Percentiles rank a stretch among this genome's conserved stretches.
phyloP scores from a whole-genome alignment of 2,888 invertebrate genomes.

The Idaea biselata region DNA sequence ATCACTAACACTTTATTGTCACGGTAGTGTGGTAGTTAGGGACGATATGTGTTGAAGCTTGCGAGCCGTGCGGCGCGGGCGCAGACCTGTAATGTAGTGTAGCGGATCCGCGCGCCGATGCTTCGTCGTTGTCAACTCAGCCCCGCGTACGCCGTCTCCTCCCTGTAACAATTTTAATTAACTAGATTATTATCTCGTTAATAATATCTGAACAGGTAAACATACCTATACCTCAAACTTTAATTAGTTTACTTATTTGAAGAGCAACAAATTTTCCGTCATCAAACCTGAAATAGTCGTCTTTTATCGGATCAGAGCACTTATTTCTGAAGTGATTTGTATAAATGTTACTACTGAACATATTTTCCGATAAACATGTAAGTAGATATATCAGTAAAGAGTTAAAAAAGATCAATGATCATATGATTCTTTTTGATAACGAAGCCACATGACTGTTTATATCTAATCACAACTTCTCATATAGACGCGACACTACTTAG shows the following conservation, averaged over 20 bases:
- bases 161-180: slow-evolving; percentile 52
- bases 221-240: not conserved
- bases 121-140: slow-evolving; percentile 56
- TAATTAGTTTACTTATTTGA: slow-evolving; percentile 4
- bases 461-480: slow-evolving; percentile 41
- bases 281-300: not conserved
- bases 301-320: not conserved
- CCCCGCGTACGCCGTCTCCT: slow-evolving; percentile 72
- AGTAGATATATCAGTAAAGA: slow-evolving; percentile 19
- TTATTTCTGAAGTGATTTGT: slow-evolving; percentile 37
- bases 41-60: slow-evolving; percentile 62
- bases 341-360: slow-evolving; percentile 14
- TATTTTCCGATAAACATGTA: slow-evolving; percentile 32
- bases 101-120: slow-evolving; percentile 55
- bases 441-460: slow-evolving; percentile 48
- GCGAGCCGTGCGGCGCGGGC: slow-evolving; percentile 73
- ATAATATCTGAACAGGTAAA: not conserved
- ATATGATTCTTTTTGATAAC: slow-evolving; percentile 53
- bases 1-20: slow-evolving; percentile 44
- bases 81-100: slow-evolving; percentile 66
- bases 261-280: slow-evolving; percentile 1
- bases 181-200: not conserved
- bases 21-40: slow-evolving; percentile 46
- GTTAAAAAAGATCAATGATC: slow-evolving; percentile 47
- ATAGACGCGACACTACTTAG: slow-evolving; percentile 31